phyloP scores from a whole-genome alignment of 2,888 invertebrate genomes.

The Cosmorhoe ocellata region DNA sequence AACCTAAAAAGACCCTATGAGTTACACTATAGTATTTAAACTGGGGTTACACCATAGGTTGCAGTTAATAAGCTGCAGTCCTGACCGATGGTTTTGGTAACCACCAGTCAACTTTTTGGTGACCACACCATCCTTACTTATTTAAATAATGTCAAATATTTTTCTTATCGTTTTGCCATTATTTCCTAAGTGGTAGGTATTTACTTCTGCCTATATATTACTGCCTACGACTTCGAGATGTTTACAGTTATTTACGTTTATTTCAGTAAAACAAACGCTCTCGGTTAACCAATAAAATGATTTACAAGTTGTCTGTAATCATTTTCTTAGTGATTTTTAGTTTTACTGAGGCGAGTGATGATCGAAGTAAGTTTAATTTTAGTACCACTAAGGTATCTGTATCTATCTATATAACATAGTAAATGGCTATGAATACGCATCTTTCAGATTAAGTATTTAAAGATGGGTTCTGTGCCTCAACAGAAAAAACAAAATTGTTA shows the following conservation, averaged over 20 bases:
- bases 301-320: not conserved
- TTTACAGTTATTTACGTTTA: not conserved
- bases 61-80: no score
- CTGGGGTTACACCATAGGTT: no score
- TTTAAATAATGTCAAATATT: not conserved
- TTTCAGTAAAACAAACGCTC: not conserved
- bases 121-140: not conserved
- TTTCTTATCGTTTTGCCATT: not conserved
- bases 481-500: no score
- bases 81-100: no score
- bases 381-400: no score
- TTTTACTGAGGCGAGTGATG: conserved; percentile 5
- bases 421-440: not conserved
- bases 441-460: no score
- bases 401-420: no score
- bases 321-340: conserved; percentile 1
- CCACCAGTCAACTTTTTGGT: no score
- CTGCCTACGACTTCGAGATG: not conserved
- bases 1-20: no score
- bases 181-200: not conserved
- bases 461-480: no score
- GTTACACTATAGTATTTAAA: no score
- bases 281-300: not conserved
- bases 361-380: not conserved
- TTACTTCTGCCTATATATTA: not conserved